Percentiles rank a stretch among this genome's conserved stretches.
Evolutionary conservation across 2,797 vertebrate species (phyloP).

Genomic region (Lepus oiostolus): DNA sequence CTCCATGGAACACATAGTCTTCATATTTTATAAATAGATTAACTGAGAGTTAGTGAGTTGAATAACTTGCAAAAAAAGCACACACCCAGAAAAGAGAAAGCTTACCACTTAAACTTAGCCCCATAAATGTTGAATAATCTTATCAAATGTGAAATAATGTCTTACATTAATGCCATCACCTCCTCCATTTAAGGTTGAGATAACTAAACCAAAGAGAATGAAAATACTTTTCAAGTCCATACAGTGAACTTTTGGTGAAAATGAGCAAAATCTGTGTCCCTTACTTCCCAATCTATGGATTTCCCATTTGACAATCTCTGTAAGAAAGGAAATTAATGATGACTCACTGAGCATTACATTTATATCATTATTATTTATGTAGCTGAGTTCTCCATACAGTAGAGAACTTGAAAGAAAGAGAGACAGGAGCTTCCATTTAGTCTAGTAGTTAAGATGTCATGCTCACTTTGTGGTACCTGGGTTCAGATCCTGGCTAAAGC

Average conservation of each 20-base stretch:
- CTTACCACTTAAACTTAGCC: not conserved
- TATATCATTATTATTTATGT: not conserved
- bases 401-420: not conserved
- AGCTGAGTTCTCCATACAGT: not conserved
- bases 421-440: not conserved
- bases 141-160: not conserved
- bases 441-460: too few relatives aligned
- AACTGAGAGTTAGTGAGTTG: not conserved
- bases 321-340: not conserved
- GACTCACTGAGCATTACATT: not conserved
- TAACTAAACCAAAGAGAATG: slow-evolving; percentile 14
- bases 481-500: too few relatives aligned
- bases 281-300: not conserved
- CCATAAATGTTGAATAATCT: not conserved
- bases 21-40: not conserved
- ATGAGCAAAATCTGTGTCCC: not conserved
- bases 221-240: not conserved
- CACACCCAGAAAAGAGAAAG: not conserved
- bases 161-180: not conserved
- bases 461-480: too few relatives aligned
- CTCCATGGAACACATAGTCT: not conserved
- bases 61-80: not conserved
- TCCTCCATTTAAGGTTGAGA: not conserved
- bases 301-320: not conserved
- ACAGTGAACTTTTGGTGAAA: not conserved